Conservation (phyloP, 35 echinoderm and acorn worm genomes). For the Lytechinus variegatus region DNA sequence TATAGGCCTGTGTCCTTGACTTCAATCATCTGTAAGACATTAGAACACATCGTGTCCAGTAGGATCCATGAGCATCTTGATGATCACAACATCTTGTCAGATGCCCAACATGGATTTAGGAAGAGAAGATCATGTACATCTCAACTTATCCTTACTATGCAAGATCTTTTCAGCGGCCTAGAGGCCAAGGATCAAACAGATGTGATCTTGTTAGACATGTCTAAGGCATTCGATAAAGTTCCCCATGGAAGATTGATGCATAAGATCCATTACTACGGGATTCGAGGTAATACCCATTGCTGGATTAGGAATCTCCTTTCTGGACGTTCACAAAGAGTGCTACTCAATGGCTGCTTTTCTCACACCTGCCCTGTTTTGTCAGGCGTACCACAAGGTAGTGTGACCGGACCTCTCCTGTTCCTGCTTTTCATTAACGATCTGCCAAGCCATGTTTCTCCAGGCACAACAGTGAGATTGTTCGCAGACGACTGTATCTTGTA, state of each 20-base stretch:
- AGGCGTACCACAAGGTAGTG: constrained; percentile 35
- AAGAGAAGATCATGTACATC: constrained; percentile 55
- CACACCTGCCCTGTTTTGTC: not conserved
- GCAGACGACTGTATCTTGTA: too few relatives aligned
- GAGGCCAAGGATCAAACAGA: not conserved
- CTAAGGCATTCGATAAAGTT: constrained; percentile 59
- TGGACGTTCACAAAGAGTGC: constrained; percentile 13
- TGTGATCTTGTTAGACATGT: constrained; percentile 24
- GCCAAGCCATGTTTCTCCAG: not conserved
- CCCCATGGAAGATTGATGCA: constrained; percentile 22
- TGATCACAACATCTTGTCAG: not conserved
- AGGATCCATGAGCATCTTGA: constrained; percentile 43
- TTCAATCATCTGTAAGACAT: not conserved
- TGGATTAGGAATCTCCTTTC: constrained; percentile 32
- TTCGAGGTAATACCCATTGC: not conserved
- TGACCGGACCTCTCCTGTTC: constrained; percentile 3
- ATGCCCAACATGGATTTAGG: constrained; percentile 63
- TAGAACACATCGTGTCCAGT: constrained; percentile 34
- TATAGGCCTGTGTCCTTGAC: constrained; percentile 13
- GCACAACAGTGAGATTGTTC: too few relatives aligned
- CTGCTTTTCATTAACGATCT: constrained; percentile 36
- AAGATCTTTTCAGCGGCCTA: not conserved
- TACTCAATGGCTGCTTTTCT: constrained; percentile 38
- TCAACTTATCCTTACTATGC: constrained; percentile 51
- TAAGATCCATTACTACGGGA: constrained; percentile 48